phyloP scores from a whole-genome alignment of 2,113 vertebrate species.

The Meleagris gallopavo region DNA sequence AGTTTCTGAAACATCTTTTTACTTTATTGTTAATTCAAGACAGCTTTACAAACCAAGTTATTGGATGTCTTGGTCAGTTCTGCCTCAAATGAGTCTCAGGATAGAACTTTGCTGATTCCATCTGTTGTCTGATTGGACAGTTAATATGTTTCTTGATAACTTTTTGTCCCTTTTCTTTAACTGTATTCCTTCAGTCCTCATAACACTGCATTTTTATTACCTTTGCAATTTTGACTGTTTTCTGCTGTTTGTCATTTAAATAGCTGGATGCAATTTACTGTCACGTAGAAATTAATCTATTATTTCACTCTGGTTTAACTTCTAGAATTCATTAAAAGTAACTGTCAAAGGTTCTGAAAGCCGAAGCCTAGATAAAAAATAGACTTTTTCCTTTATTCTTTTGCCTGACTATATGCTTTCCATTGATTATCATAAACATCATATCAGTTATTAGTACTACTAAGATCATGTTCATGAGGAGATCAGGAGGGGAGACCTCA shows the following conservation, averaged over 20 bases:
- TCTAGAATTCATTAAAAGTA: conserved; percentile 38
- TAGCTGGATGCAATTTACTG: not conserved
- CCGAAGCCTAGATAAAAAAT: not conserved
- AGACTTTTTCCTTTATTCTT: not conserved
- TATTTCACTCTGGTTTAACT: not conserved
- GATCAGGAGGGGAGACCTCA: no score
- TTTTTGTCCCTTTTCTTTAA: not conserved
- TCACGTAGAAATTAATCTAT: not conserved
- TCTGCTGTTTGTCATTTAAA: not conserved
- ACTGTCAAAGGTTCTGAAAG: not conserved
- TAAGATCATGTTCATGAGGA: not conserved
- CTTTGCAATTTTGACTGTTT: not conserved
- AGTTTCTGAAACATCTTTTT: not conserved
- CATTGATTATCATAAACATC: not conserved
- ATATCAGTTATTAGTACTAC: not conserved
- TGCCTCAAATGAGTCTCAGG: not conserved
- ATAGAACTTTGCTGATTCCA: not conserved
- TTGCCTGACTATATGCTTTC: not conserved
- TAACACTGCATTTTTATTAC: not conserved
- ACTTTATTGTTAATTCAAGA: not conserved
- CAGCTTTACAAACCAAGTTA: not conserved
- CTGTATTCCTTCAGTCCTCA: not conserved
- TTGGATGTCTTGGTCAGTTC: not conserved
- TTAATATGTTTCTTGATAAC: not conserved
- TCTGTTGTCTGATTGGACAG: not conserved